Conservation (phyloP, 23 tunicate genomes). For the Styela clava region DNA sequence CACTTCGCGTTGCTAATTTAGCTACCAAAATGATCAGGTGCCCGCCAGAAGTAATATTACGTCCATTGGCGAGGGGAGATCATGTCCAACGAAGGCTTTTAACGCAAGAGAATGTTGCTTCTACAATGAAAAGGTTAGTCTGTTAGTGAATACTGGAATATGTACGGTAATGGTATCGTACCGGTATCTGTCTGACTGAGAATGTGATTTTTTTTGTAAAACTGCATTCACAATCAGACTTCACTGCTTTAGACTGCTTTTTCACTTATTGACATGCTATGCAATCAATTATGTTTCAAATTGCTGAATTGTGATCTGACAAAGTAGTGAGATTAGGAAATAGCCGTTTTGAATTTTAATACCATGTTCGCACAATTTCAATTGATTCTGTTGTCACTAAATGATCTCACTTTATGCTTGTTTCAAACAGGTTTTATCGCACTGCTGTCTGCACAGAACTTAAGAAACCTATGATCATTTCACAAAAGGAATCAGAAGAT, state of each 20-base stretch:
- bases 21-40: conserved; percentile 31
- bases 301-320: too few species aligned
- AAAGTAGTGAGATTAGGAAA: too few species aligned
- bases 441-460: conserved; percentile 82
- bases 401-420: too few species aligned
- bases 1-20: not conserved
- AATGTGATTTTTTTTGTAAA: too few species aligned
- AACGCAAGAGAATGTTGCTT: not conserved
- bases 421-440: conserved; percentile 58
- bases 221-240: too few species aligned
- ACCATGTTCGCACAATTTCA: too few species aligned
- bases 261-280: too few species aligned
- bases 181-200: too few species aligned
- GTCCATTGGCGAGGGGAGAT: conserved; percentile 40
- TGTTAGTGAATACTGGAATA: not conserved
- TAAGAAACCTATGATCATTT: conserved; percentile 54
- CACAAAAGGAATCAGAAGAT: not conserved
- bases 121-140: not conserved
- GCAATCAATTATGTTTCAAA: too few species aligned
- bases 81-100: not conserved
- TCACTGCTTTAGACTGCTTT: too few species aligned
- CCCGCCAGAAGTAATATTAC: conserved; percentile 64
- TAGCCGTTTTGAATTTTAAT: too few species aligned
- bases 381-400: too few species aligned
- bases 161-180: not conserved